Base-by-base conservation (phyloP, 2,113 vertebrate genomes). In the Atlantisia rogersi region DNA sequence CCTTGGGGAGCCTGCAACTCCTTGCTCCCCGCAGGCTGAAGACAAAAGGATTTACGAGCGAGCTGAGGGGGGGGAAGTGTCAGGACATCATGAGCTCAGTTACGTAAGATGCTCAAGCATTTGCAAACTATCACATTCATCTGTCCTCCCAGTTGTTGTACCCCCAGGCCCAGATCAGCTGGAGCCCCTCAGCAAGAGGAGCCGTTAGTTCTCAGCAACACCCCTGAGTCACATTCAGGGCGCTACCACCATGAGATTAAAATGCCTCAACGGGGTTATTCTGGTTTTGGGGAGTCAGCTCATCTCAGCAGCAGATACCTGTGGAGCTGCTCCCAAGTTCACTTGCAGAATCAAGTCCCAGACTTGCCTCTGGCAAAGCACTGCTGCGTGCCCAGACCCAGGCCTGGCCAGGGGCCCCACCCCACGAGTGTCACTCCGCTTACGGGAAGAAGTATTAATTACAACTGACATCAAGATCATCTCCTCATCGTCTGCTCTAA, bases 371-470 rank as follows among this genome's bases (percentile, higher is more conserved):
- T 5, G 6, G 48, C 53, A 53, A 52, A 77, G 85, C 39, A 15
- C 16, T 4, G 29, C 60, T 56, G 25, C 6, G 0, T 3, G 4
- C 82, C 44, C 69, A 62, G 71, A 29, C 39, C 78, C 63, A 10
- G 0, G 1, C 25, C 39, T 35, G 52, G 59, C 50, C 19, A 1
- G 3, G 1, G 14, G n/a, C 32, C 37, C 63, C 62, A 56, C 37
- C 55, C 87, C 40, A 5, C 11, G 7, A 58, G 15, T 9, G 62
- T 44, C 69, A 81, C 44, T 65, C 77, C 78, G 4, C 18, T 7
- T 11, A 52, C 58, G 77, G 50, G 3, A 18, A 53, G 16, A 11
- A 89, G 46, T 11, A 0, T 8, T 22, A 59, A 83, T 75, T 52
- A 42, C 1, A 7, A 28, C 5, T 19, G 6, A 62, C 56, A 83